phyloP scores from a whole-genome alignment of 2,113 vertebrate genomes.

The Nesogale talazaci region DNA sequence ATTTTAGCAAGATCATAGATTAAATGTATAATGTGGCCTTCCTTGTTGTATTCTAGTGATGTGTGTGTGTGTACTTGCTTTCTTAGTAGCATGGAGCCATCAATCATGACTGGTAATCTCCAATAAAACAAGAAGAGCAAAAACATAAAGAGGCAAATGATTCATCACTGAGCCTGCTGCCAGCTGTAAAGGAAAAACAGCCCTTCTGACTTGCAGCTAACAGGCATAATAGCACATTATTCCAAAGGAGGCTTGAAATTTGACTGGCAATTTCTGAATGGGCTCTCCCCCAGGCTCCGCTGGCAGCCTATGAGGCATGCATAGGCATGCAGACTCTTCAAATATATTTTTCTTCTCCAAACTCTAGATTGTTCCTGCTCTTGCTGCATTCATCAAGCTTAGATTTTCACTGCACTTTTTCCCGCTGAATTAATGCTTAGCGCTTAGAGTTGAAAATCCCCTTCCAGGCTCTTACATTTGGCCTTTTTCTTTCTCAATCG shows the following conservation, averaged over 20 bases:
- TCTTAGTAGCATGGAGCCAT: conserved; percentile 71
- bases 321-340: conserved; percentile 58
- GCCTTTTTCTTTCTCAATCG: neutral
- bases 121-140: conserved; percentile 71
- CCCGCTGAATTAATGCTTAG: neutral
- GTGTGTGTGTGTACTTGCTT: neutral
- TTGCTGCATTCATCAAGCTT: conserved; percentile 18
- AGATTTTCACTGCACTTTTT: conserved; percentile 48
- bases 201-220: conserved; percentile 77
- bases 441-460: neutral
- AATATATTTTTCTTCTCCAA: neutral
- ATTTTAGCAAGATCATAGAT: neutral
- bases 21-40: conserved; percentile 59
- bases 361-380: neutral
- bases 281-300: conserved; percentile 75
- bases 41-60: conserved; percentile 59
- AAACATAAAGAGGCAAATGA: conserved; percentile 78
- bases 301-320: conserved; percentile 73
- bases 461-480: neutral
- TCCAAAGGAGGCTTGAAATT: conserved; percentile 65
- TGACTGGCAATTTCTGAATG: conserved; percentile 83
- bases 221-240: conserved; percentile 83
- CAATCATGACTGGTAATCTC: conserved; percentile 73
- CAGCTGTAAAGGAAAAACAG: conserved; percentile 79
- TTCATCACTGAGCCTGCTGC: conserved; percentile 79